These are phyloP conservation scores for Columbina picui DNA, from an alignment of 2,113 vertebrate genomes.

Conservation along the genomic window DNA sequence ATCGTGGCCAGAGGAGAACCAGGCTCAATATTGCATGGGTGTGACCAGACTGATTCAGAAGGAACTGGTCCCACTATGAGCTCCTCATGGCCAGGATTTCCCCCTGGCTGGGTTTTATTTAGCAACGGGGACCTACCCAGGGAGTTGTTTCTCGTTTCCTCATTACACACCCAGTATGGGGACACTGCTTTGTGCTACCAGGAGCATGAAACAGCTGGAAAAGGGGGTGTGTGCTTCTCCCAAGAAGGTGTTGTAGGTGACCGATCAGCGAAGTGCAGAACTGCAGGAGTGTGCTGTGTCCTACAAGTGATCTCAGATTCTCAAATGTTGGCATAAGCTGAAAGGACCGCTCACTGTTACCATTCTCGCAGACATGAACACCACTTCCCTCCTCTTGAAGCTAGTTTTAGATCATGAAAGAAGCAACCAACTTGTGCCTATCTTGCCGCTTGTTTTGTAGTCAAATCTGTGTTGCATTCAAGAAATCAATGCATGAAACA, in stretches of 20 bases:
- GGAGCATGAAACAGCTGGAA: neutral
- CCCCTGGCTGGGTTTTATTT: neutral
- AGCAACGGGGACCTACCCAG: neutral
- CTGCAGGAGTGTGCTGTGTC: neutral
- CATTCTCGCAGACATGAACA: fast-evolving
- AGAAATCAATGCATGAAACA: neutral
- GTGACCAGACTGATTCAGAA: neutral
- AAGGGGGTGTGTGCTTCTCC: neutral
- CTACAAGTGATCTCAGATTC: neutral
- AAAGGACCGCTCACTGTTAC: neutral
- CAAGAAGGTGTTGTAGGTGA: neutral
- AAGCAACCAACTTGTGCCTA: neutral
- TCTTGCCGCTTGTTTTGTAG: neutral
- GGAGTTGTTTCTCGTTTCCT: neutral
- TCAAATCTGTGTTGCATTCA: neutral
- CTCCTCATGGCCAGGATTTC: neutral
- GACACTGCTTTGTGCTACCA: neutral
- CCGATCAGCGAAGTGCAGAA: neutral
- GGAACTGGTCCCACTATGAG: neutral
- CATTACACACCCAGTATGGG: neutral
- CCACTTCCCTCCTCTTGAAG: neutral
- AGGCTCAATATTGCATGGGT: neutral
- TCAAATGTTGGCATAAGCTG: neutral
- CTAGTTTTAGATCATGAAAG: neutral
- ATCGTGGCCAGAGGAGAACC: neutral